These are phyloP conservation scores for Drosophila kanapiae DNA, from an alignment of 1,140 invertebrate species.

Conservation along the genomic window DNA sequence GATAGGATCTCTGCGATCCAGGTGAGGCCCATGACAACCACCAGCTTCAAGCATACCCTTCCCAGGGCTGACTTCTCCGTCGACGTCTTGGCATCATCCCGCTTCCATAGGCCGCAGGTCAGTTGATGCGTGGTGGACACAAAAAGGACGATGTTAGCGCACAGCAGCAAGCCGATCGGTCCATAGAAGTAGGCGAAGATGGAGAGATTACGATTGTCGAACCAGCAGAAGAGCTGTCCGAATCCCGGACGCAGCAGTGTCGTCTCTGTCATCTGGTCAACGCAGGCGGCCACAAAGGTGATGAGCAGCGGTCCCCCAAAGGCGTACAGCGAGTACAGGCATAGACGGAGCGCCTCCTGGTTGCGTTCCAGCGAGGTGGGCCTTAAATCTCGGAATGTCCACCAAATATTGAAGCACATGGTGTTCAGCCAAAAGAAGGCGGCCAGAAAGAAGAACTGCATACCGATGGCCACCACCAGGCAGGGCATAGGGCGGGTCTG, in stretches of 20 bases:
- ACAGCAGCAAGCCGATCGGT: slow-evolving; percentile 91
- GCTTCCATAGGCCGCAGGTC: slow-evolving; percentile 94
- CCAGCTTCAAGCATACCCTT: slow-evolving; percentile 92
- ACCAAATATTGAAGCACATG: slow-evolving; percentile 98
- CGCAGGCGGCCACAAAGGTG: slow-evolving; percentile 89
- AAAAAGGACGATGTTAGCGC: slow-evolving; percentile 92
- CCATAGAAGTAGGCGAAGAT: slow-evolving; percentile 93
- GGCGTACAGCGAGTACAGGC: slow-evolving; percentile 92
- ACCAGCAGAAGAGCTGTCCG: slow-evolving; percentile 92
- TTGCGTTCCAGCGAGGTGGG: slow-evolving; percentile 93
- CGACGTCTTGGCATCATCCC: slow-evolving; percentile 94
- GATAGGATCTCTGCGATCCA: slow-evolving; percentile 94
- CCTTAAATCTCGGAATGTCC: slow-evolving; percentile 95
- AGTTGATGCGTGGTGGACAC: slow-evolving; percentile 92
- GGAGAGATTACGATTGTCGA: slow-evolving; percentile 91
- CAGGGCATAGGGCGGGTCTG: slow-evolving; percentile 88
- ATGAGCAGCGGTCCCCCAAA: slow-evolving; percentile 92
- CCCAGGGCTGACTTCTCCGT: slow-evolving; percentile 92
- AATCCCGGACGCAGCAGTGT: slow-evolving; percentile 89
- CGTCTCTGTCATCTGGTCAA: slow-evolving; percentile 87
- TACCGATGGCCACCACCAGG: slow-evolving; percentile 91
- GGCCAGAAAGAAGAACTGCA: slow-evolving; percentile 97
- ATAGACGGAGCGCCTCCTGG: slow-evolving; percentile 91
- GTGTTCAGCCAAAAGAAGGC: slow-evolving; percentile 98
- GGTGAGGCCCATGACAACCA: slow-evolving; percentile 94